These are phyloP conservation scores for Imbricaverruca yamaguchii DNA, from an alignment of 2,888 invertebrate species.

Conservation along the genomic window DNA sequence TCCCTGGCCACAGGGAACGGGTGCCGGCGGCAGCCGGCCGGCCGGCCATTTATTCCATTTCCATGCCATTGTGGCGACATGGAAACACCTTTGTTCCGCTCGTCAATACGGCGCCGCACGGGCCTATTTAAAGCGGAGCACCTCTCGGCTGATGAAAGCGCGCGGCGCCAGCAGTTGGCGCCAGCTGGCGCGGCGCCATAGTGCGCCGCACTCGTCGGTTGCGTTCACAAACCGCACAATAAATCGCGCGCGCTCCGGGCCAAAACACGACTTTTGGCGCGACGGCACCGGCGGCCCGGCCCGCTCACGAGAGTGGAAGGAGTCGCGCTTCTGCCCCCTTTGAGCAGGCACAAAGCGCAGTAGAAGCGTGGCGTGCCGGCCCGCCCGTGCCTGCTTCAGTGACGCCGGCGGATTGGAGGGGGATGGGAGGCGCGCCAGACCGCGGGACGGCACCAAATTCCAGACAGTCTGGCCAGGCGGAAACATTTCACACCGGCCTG, in stretches of 20 bases:
- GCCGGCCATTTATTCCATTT: slow-evolving; percentile 14
- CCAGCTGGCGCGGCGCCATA: slow-evolving; percentile 1
- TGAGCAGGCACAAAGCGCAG: not conserved
- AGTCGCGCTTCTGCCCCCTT: not conserved
- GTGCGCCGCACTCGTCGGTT: slow-evolving; percentile 7
- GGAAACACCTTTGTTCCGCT: slow-evolving; percentile 14
- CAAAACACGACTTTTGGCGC: slow-evolving; percentile 9
- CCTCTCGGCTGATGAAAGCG: not conserved
- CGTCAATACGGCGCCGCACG: not conserved
- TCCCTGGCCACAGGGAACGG: too few species aligned
- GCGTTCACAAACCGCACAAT: slow-evolving; percentile 18
- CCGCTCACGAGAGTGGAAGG: not conserved
- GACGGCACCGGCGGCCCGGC: not conserved
- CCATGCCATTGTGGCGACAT: slow-evolving; percentile 18
- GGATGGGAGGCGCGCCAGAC: too few species aligned
- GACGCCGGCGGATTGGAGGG: too few species aligned
- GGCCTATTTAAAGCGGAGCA: not conserved
- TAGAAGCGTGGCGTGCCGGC: not conserved
- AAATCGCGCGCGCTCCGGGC: not conserved
- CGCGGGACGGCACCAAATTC: too few species aligned
- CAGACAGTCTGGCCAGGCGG: too few species aligned
- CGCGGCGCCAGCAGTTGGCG: not conserved
- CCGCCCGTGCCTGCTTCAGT: not conserved
- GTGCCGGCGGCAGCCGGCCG: too few species aligned
- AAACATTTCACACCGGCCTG: too few species aligned